Base-by-base conservation (phyloP, 2,797 vertebrate genomes). In the Petrocephalus schoutedeni region DNA sequence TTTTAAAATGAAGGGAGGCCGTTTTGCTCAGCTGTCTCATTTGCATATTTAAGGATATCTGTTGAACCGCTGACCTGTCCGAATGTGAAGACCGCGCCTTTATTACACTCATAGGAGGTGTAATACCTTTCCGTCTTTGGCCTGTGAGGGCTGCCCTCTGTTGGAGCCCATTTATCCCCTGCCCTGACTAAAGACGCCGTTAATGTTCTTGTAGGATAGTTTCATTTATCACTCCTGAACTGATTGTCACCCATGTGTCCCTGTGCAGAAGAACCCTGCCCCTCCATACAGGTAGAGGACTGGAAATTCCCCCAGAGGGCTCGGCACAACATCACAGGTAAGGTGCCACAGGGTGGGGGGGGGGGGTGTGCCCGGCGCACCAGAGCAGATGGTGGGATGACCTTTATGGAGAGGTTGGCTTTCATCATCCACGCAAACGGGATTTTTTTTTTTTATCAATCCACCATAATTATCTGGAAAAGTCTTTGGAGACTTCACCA, bases 321-420 rank as follows among this genome's bases (percentile, higher is more conserved):
- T 83, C 92, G 93, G 87, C 87, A 94, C 87, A 96, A 96, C 71
- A 94, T 96, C 88, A 96, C 95, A 71, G 96, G 96, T 96, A 90
- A 90, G 87, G 57, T 89, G 19, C 85, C 6, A 2, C 85, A 41
- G 61, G 83, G 10, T 85, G 45, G 58, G 83, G 10, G 21, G 80
- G 67, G 84, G 9, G 41, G 80, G 16, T 5, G 36, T 80, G 19
- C 19, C 36, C 74, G 0, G 41, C 19, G 16, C 16, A 58, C 14
- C 56, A 23, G 54, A 58, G 54, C 54, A 85, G 84, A 85, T 86
- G 80, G 49, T 54, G 21, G 45, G 77, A 3, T 49, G 54, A 59
- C 53, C 36, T 59, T 56, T 23, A 59, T 74, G 7, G 80, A 58
- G 19, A 4, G 56, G 56, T 8, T 6, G 45, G 77, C 77, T 82